phyloP scores from a whole-genome alignment of 2,888 invertebrate genomes.

The Ptychoptera albimana region DNA sequence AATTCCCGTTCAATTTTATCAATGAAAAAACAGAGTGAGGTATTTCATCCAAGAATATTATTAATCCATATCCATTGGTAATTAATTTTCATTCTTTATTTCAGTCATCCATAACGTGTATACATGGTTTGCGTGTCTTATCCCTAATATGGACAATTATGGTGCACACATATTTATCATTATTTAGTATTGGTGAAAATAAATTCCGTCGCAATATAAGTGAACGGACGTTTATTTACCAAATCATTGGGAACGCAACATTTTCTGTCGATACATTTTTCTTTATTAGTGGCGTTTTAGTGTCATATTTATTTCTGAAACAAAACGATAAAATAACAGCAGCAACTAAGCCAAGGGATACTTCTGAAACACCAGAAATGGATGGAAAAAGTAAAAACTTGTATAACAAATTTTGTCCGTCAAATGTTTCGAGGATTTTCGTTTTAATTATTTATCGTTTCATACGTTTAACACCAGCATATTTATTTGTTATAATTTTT shows the following conservation, averaged over 20 bases:
- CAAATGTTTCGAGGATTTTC: conserved; percentile 30
- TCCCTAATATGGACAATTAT: conserved; percentile 71
- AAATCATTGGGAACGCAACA: conserved; percentile 70
- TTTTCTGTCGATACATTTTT: conserved; percentile 79
- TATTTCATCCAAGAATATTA: no score
- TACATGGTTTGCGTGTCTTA: conserved; percentile 62
- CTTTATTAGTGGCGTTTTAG: conserved; percentile 68
- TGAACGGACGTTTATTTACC: conserved; percentile 62
- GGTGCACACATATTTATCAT: conserved; percentile 69
- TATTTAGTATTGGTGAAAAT: conserved; percentile 62
- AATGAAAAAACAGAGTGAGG: conserved; percentile 37
- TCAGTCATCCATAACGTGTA: conserved; percentile 52
- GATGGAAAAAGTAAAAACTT: conserved; percentile 13
- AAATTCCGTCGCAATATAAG: conserved; percentile 55
- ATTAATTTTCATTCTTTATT: background rate
- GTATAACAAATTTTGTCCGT: background rate
- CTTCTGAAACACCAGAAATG: conserved; percentile 13
- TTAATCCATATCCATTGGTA: no score
- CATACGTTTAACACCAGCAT: conserved; percentile 63
- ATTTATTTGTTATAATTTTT: conserved; percentile 59
- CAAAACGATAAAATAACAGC: conserved; percentile 29
- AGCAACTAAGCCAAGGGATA: conserved; percentile 29
- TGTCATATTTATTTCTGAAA: conserved; percentile 54
- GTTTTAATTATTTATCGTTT: conserved; percentile 45
- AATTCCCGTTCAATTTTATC: conserved; percentile 62